Percentiles rank a stretch among this genome's conserved stretches.
These are phyloP conservation scores for Spondyliosoma cantharus DNA, from an alignment of 2,797 vertebrate species.

Conservation along the genomic window DNA sequence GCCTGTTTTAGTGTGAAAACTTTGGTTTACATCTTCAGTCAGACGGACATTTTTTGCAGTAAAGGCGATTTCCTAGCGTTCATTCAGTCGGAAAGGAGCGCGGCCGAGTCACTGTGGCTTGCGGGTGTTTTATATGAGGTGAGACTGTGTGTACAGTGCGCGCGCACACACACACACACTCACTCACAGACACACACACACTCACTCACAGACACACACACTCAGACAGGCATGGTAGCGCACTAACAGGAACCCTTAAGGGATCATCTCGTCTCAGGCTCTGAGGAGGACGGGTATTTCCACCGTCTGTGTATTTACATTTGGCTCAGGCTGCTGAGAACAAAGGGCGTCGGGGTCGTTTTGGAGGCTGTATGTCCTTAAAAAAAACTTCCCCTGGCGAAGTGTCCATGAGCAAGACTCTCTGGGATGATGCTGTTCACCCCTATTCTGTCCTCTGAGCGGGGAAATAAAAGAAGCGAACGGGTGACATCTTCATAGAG, in stretches of 20 bases:
- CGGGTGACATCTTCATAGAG: constrained; percentile 20
- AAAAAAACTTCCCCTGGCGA: constrained; percentile 32
- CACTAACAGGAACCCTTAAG: constrained; percentile 51
- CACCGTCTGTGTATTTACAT: constrained; percentile 52
- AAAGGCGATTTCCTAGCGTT: constrained; percentile 63
- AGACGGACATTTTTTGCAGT: constrained; percentile 1
- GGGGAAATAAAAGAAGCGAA: not conserved
- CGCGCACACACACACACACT: constrained; percentile 21
- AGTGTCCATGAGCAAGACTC: constrained; percentile 57
- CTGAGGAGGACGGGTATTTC: constrained; percentile 47
- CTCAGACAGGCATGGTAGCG: constrained; percentile 1
- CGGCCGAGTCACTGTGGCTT: constrained; percentile 55
- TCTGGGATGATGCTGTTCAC: constrained; percentile 41
- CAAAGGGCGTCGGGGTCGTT: constrained; percentile 35
- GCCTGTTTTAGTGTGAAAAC: not conserved
- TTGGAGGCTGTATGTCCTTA: constrained; percentile 41
- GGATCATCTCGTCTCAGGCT: constrained; percentile 45
- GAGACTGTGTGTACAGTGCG: constrained; percentile 33
- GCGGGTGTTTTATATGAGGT: constrained; percentile 58
- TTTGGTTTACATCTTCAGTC: not conserved
- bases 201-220: constrained; percentile 15
- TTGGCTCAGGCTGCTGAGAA: constrained; percentile 33
- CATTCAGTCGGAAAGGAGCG: constrained; percentile 59
- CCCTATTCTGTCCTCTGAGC: constrained; percentile 33
- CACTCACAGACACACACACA: constrained; percentile 9